These are phyloP conservation scores for Paramacrobiotus metropolitanus DNA, from an alignment of 1,140 invertebrate species.

Conservation along the genomic window DNA sequence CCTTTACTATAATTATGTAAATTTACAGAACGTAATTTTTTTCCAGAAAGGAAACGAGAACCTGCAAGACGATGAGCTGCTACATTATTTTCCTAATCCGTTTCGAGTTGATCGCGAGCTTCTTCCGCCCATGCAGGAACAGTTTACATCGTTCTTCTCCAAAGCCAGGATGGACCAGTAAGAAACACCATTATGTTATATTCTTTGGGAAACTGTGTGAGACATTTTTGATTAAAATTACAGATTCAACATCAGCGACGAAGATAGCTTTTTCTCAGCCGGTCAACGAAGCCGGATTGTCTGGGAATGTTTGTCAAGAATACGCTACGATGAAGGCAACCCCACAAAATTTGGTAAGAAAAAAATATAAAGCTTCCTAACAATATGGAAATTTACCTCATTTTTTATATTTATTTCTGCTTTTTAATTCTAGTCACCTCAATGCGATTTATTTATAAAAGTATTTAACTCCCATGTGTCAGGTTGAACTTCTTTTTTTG, in stretches of 20 bases:
- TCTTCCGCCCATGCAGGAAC: not conserved
- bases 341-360: conserved; percentile 5
- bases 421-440: too few relatives aligned
- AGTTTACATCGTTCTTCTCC: conserved; percentile 3
- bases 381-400: conserved; percentile 33
- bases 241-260: conserved; percentile 52
- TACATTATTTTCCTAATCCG: not conserved
- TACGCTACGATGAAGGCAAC: not conserved
- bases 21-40: not conserved
- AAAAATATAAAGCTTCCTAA: not conserved
- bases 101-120: not conserved
- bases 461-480: too few relatives aligned
- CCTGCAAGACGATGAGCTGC: not conserved
- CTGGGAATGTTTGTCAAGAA: conserved; percentile 3
- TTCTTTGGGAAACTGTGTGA: conserved; percentile 4
- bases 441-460: too few relatives aligned
- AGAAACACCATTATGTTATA: conserved; percentile 10
- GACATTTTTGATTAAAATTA: conserved; percentile 12
- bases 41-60: not conserved
- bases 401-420: too few relatives aligned
- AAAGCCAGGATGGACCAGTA: not conserved
- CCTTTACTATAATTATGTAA: not conserved
- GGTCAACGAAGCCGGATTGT: conserved; percentile 61
- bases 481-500: too few relatives aligned
- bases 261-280: conserved; percentile 52